These are phyloP conservation scores for Odontomachus brunneus DNA, from an alignment of 1,140 invertebrate genomes.

Conservation along the genomic window DNA sequence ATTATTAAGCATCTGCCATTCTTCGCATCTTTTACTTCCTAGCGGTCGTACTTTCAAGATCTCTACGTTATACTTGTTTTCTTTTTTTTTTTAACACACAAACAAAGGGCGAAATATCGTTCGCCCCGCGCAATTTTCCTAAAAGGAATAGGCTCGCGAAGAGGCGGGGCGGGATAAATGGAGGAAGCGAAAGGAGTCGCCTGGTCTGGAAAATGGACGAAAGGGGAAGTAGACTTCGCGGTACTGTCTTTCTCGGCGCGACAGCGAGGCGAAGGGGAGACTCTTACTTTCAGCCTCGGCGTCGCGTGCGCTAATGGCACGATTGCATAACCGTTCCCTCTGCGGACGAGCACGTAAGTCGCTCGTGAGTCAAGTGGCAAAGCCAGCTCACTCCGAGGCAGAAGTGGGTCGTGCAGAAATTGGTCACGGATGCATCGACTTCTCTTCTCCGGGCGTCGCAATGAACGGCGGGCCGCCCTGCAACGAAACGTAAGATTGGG, in stretches of 20 bases:
- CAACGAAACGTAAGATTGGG: background rate
- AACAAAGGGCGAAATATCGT: slow-evolving; percentile 15
- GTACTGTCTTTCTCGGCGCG: slow-evolving; percentile 48
- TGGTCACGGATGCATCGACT: slow-evolving; percentile 48
- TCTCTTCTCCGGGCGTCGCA: slow-evolving; percentile 21
- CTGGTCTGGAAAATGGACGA: slow-evolving; percentile 26
- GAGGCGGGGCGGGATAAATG: slow-evolving; percentile 17
- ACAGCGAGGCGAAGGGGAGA: slow-evolving; percentile 56
- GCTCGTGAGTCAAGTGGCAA: slow-evolving; percentile 71
- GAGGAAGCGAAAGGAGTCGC: slow-evolving; percentile 33
- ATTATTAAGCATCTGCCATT: background rate
- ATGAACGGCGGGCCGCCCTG: background rate
- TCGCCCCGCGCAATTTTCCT: slow-evolving; percentile 39
- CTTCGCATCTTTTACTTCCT: slow-evolving; percentile 29
- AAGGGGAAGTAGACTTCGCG: slow-evolving; percentile 52
- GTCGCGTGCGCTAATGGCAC: slow-evolving; percentile 73
- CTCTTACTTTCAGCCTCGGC: slow-evolving; percentile 76
- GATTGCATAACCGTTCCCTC: slow-evolving; percentile 70
- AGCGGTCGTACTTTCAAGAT: slow-evolving; percentile 17
- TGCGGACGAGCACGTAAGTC: slow-evolving; percentile 65
- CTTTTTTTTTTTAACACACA: slow-evolving; percentile 21
- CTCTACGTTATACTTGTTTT: background rate
- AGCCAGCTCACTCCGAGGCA: slow-evolving; percentile 20
- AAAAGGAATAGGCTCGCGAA: slow-evolving; percentile 30
- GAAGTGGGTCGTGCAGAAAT: slow-evolving; percentile 69